These are phyloP conservation scores for Ploceus nigricollis DNA, from an alignment of 2,113 vertebrate genomes.

Conservation along the genomic window DNA sequence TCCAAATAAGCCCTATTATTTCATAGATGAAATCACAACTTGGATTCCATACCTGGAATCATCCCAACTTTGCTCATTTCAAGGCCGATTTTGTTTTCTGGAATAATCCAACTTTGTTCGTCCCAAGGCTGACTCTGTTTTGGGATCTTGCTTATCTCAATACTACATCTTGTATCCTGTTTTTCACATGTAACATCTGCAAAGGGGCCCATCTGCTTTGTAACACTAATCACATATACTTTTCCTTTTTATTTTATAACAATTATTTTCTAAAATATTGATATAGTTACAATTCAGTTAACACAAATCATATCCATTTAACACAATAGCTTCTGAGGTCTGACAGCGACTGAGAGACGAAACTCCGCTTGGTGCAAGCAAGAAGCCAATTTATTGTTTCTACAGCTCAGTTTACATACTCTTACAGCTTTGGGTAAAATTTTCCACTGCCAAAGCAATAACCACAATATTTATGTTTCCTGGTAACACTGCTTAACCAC, in stretches of 20 bases:
- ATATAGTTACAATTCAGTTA: background rate
- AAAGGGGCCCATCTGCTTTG: too few species aligned
- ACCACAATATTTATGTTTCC: background rate
- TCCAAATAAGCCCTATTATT: background rate
- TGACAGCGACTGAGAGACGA: background rate
- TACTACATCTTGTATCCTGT: background rate
- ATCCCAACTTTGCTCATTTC: background rate
- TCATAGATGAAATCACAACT: background rate
- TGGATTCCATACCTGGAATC: background rate
- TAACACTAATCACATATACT: too few species aligned
- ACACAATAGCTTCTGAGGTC: background rate
- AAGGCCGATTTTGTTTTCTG: background rate
- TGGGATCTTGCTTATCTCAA: background rate
- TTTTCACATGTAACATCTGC: background rate
- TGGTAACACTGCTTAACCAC: background rate
- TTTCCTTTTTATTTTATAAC: background rate
- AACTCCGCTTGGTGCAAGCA: background rate
- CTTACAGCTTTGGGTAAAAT: background rate
- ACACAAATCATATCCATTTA: background rate
- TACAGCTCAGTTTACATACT: background rate
- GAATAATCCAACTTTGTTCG: background rate
- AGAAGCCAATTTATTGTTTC: background rate
- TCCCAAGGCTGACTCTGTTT: background rate
- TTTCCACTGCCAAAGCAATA: background rate
- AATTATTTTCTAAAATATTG: background rate